Base-by-base conservation (phyloP, 2,888 invertebrate species). In the Brachypalpus laphriformis region DNA sequence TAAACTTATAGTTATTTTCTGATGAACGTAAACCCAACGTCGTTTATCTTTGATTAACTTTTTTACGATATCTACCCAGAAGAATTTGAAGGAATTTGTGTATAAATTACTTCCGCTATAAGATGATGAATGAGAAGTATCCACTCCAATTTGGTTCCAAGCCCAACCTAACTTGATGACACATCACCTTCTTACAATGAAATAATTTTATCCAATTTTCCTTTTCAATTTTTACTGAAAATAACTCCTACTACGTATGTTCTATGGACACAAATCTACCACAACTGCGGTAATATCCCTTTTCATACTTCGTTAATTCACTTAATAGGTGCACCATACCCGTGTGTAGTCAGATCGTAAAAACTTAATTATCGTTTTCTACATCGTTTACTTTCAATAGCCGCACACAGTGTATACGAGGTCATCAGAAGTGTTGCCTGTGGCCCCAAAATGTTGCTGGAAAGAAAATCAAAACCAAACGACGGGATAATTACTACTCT, bases 341-440 rank as follows among this genome's bases (percentile, higher is more conserved):
- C 57, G 14, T 57, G 49, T 61, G 59, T 54, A 54, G 77, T 31
- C 51, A 54, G 42, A 59, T 61, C 77, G 51, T 77, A 70, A 77
- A 68, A 77, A 70, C 68, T 61, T 70, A 68, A 68, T 49, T 68
- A 61, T 77, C 77, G 25, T 70, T 77, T 77, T 77, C 77, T 34
- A 34, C 61, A 61, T 77, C 77, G 68, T 68, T 77, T 70, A 42
- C 77, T 54, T 61, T 45, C 77, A 77, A 77, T 61, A 18, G 68
- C 31, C 61, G 7, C 40, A 31, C 31, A 14, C 47, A 22, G 37
- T 45, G n/a, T n/a, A 25, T n/a, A 34, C 56, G 20, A 16, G 49
- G 28, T 49, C 57, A 22, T 68, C 20, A 20, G 31, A 31, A 22
- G 28, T 14, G 14, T 28, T 31, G 42, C 6, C 11, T 40, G 4